A percentile compares a stretch with the other conserved stretches of the same genome.
phyloP scores from a whole-genome alignment of 2,113 vertebrate species.

The Otolemur garnettii region DNA sequence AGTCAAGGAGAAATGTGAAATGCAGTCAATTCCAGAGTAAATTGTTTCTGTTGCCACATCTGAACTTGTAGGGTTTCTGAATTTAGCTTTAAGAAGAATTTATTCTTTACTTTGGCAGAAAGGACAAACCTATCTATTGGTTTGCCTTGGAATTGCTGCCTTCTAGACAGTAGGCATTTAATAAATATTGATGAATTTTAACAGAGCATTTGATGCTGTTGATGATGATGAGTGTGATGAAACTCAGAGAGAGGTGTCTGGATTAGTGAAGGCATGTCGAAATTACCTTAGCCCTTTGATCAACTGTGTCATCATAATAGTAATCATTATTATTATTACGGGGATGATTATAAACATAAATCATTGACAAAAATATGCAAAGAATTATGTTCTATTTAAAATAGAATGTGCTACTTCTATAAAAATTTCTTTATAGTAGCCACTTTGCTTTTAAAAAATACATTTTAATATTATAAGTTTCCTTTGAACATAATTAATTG shows the following conservation, averaged over 20 bases:
- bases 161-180: neutral
- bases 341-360: slow-evolving; percentile 23
- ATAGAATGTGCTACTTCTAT: neutral
- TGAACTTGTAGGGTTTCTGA: neutral
- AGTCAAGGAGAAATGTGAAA: slow-evolving; percentile 40
- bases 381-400: slow-evolving; percentile 23
- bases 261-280: slow-evolving; percentile 35
- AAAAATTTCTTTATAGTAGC: neutral
- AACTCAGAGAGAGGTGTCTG: neutral
- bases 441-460: slow-evolving; percentile 18
- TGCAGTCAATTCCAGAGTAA: neutral
- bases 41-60: neutral
- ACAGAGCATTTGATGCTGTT: slow-evolving; percentile 21
- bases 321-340: slow-evolving; percentile 22
- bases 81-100: neutral
- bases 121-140: neutral
- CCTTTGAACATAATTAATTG: neutral
- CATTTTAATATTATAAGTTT: neutral
- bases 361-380: slow-evolving; percentile 35
- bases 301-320: neutral
- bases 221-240: neutral
- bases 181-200: slow-evolving; percentile 55
- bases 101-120: neutral
- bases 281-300: slow-evolving; percentile 11
- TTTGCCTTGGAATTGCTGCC: slow-evolving; percentile 17